A percentile compares a stretch with the other conserved stretches of the same genome.
Conservation (phyloP, 2,888 invertebrate species). For the Pemphredon lugubris region DNA sequence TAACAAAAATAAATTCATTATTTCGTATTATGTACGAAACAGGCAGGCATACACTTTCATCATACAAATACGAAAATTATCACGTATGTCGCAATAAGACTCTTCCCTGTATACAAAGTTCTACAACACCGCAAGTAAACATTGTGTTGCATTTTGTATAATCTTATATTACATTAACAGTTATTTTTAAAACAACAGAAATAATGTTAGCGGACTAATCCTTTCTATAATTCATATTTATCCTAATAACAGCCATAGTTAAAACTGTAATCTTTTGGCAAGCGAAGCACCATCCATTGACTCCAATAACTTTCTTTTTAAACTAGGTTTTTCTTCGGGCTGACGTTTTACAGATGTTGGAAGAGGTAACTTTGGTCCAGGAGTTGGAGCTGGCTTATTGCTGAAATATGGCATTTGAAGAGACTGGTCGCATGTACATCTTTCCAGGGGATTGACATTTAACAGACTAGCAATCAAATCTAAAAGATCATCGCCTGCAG, state of each 20-base stretch:
- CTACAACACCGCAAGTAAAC: not conserved
- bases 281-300: conserved; percentile 86
- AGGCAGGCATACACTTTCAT: not conserved
- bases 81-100: too few species aligned
- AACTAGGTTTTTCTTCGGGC: conserved; percentile 86
- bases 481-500: conserved; percentile 95
- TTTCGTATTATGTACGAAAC: not conserved
- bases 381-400: conserved; percentile 93
- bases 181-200: too few species aligned
- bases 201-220: too few species aligned
- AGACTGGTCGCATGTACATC: conserved; percentile 92
- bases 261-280: conserved; percentile 87
- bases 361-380: conserved; percentile 91
- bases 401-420: conserved; percentile 95
- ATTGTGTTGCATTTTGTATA: too few species aligned
- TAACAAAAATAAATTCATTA: conserved; percentile 34
- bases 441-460: conserved; percentile 90
- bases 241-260: conserved; percentile 60
- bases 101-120: too few species aligned
- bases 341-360: conserved; percentile 85
- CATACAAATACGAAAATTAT: conserved; percentile 6
- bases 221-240: conserved; percentile 33
- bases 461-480: conserved; percentile 90
- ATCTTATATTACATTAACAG: too few species aligned
- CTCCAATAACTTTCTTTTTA: conserved; percentile 90